Conservation (phyloP, 2,113 vertebrate genomes). For the Lamprologus speciosus region DNA sequence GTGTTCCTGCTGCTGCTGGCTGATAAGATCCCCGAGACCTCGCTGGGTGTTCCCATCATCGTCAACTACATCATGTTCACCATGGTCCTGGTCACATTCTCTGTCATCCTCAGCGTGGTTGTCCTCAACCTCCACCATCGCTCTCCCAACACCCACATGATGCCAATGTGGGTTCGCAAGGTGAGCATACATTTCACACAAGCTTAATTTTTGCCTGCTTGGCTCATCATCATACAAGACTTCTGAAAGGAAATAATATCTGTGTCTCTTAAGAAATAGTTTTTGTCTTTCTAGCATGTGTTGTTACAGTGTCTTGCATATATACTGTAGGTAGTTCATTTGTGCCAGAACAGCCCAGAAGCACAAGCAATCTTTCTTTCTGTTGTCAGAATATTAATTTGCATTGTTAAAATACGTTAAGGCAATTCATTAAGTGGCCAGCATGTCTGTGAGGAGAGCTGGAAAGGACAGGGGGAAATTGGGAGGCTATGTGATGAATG, state of each 20-base stretch:
- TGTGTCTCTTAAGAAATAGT: fast-evolving
- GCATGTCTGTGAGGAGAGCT: background rate
- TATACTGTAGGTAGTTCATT: background rate
- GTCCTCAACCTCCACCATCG: slow-evolving; percentile 89
- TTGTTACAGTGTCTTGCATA: background rate
- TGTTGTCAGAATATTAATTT: background rate
- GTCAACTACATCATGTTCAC: slow-evolving; percentile 92
- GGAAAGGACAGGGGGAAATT: background rate
- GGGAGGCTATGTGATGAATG: background rate
- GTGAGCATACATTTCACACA: slow-evolving; percentile 51
- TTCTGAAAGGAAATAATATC: fast-evolving
- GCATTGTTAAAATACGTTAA: background rate
- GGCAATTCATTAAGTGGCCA: background rate
- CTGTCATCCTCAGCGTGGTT: slow-evolving; percentile 86
- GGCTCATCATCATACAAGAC: background rate
- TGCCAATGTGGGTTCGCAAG: slow-evolving; percentile 85
- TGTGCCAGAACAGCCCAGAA: background rate
- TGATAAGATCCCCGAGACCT: slow-evolving; percentile 87
- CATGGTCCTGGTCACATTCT: slow-evolving; percentile 86
- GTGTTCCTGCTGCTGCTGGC: slow-evolving; percentile 89
- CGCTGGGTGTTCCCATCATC: slow-evolving; percentile 83
- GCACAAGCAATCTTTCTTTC: background rate
- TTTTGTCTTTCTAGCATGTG: background rate
- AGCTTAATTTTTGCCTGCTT: background rate
- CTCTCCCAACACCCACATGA: slow-evolving; percentile 81